Evolutionary conservation across 2,113 vertebrate species (phyloP), one percentile per base, ranked within the genome.

Genomic region (Gallinago paraguaiae): DNA sequence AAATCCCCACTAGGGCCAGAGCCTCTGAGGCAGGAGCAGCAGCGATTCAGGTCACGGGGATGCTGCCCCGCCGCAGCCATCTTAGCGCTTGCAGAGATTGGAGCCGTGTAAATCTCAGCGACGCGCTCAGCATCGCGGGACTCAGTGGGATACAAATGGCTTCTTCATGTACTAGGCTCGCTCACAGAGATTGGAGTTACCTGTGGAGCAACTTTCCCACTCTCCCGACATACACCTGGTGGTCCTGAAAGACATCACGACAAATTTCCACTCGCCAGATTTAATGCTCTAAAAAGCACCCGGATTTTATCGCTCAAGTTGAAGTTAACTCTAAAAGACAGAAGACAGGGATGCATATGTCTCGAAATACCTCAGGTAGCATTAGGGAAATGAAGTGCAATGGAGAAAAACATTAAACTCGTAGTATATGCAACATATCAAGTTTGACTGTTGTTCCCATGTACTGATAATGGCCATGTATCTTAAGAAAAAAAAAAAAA

Each of bases 241-340:
- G 92, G 97, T 95, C 98, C 97, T 82, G 86, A 97, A 96, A 98
- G 97, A 98, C 97, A 97, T 96, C 89, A 43, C 33, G 88, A 97
- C 98, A 96, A 98, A 97, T 98, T 97, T 98, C 92, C 94, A 92
- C 95, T 97, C 93, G 88, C 97, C 93, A 94, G 95, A 99, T 98
- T 98, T 98, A 98, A 98, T 97, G 98, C 98, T 98, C 98, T 97
- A 99, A 99, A 99, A 99, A 99, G 98, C 98, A 98, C 90, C 96
- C 68, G n/a, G 95, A 95, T 96, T 97, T 97, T 95, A 91, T 95
- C 88, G 97, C 97, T 98, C 97, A 96, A 95, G 98, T 98, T 98
- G 98, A 98, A 97, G 98, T 97, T 98, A 99, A 99, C 98, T 98
- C 98, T 96, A 97, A 97, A 98, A 98, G 98, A 99, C 99, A 99